Percentiles rank a stretch among this genome's conserved stretches.
Evolutionary conservation across 2,113 vertebrate species (phyloP).

Genomic region (Kryptolebias marmoratus): DNA sequence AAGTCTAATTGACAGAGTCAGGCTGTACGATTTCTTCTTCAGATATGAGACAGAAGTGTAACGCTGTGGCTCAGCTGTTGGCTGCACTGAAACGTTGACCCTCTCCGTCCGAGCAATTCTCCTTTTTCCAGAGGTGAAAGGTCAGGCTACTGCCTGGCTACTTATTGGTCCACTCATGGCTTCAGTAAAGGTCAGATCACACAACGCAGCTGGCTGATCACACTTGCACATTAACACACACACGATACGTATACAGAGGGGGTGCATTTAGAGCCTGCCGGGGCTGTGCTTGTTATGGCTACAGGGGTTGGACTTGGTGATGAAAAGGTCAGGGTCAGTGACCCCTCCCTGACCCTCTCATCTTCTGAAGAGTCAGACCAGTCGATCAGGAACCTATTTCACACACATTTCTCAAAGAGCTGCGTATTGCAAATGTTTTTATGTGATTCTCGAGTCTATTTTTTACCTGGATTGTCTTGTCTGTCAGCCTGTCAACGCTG

Average conservation of each 20-base stretch:
- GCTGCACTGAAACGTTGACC: slow-evolving; percentile 33
- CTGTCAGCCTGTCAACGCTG: not conserved
- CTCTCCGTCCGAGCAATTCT: not conserved
- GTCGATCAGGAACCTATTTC: slow-evolving; percentile 45
- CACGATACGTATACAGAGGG: slow-evolving; percentile 30
- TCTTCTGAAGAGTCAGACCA: slow-evolving; percentile 43
- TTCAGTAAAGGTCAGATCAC: slow-evolving; percentile 61
- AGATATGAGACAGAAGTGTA: not conserved
- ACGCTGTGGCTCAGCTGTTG: slow-evolving; percentile 30
- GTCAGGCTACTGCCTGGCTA: slow-evolving; percentile 46
- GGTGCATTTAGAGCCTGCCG: slow-evolving; percentile 28
- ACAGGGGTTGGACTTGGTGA: slow-evolving; percentile 13
- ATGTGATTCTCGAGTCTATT: not conserved
- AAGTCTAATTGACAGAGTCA: too few relatives aligned
- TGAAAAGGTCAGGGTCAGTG: slow-evolving; percentile 46
- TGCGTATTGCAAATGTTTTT: slow-evolving; percentile 19
- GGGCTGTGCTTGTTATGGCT: slow-evolving; percentile 28
- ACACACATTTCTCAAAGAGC: not conserved
- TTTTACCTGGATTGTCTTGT: slow-evolving; percentile 7
- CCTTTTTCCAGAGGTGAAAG: slow-evolving; percentile 53
- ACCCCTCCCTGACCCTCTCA: slow-evolving; percentile 59
- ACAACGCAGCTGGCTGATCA: slow-evolving; percentile 65
- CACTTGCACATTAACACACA: slow-evolving; percentile 40
- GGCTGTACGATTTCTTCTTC: not conserved
- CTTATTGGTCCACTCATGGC: slow-evolving; percentile 65